Evolutionary conservation across 2,888 invertebrate genomes (phyloP), one percentile per base, ranked within the genome.

Genomic region (Stenoptilia bipunctidactyla): DNA sequence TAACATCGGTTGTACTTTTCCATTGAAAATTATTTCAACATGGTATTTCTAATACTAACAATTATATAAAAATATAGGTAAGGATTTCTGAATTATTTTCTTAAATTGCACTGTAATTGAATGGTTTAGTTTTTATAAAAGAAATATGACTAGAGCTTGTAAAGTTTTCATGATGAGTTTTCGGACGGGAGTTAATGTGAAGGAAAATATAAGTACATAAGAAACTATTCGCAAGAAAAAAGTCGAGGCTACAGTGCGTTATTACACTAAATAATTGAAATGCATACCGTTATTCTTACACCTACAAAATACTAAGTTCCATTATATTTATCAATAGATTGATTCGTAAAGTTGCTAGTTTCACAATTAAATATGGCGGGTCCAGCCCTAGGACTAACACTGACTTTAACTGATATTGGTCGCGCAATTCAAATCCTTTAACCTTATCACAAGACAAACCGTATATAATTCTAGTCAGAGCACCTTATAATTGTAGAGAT

Each of bases 401-500:
- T 57, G 69, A 70, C 59, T 61, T 61, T 65, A 66, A 67, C 61
- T 69, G 62, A 70, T 56, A 76, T 77, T 75, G 79, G 80, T 77
- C 77, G 71, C 65, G 70, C 72, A 57, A 63, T 67, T 69, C 63
- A 60, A 66, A 66, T 67, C 63, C 64, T 63, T 72, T 71, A 55
- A 58, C 58, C 66, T 63, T 75, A 79, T 79, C 80, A 79, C 79
- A 76, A 72, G 73, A 73, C 66, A 66, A 68, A 67, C 68, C 72
- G 67, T 13, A 66, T 73, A 73, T 77, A 73, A 72, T 71, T 69
- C 76, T 80, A 82, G 64, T 75, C 73, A 79, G 82, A 85, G 85
- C 84, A 85, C 84, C 84, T 83, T 80, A 80, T 76, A 82, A 84
- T 83, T 80, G 82, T 83, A 84, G 83, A 84, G 80, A 84, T 84